Conservation (phyloP, 1,140 invertebrate genomes). For the Harpegnathos saltator region DNA sequence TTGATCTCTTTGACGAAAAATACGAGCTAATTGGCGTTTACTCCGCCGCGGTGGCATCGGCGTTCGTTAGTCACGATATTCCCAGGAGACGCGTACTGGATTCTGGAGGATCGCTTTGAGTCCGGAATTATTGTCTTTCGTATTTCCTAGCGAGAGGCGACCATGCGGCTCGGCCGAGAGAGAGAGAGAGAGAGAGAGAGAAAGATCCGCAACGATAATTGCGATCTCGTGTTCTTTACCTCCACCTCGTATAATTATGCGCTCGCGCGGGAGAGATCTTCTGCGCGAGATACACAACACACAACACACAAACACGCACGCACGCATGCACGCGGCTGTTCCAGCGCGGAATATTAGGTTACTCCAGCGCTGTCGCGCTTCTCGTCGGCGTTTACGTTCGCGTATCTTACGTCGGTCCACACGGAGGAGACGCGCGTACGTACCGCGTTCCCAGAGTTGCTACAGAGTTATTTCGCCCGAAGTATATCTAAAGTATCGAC, state of each 20-base stretch:
- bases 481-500: background rate
- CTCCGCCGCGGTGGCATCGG: conserved; percentile 31
- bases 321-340: background rate
- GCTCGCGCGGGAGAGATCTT: conserved; percentile 3
- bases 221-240: conserved; percentile 27
- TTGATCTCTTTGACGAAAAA: conserved; percentile 62
- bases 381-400: background rate
- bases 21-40: conserved; percentile 59
- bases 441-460: background rate
- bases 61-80: conserved; percentile 55
- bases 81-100: conserved; percentile 39
- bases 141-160: conserved; percentile 36
- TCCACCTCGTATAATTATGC: conserved; percentile 9
- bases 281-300: conserved; percentile 3
- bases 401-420: background rate
- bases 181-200: too few species aligned
- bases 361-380: background rate
- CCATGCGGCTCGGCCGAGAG: background rate
- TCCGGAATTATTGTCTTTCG: conserved; percentile 51
- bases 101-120: conserved; percentile 47
- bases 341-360: background rate
- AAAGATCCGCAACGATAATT: conserved; percentile 42
- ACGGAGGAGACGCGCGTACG: background rate
- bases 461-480: background rate
- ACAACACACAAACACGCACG: too few species aligned